Percentiles rank a stretch among this genome's conserved stretches.
Evolutionary conservation across 2,888 invertebrate genomes (phyloP).

Genomic region (Sphecodes monilicornis): DNA sequence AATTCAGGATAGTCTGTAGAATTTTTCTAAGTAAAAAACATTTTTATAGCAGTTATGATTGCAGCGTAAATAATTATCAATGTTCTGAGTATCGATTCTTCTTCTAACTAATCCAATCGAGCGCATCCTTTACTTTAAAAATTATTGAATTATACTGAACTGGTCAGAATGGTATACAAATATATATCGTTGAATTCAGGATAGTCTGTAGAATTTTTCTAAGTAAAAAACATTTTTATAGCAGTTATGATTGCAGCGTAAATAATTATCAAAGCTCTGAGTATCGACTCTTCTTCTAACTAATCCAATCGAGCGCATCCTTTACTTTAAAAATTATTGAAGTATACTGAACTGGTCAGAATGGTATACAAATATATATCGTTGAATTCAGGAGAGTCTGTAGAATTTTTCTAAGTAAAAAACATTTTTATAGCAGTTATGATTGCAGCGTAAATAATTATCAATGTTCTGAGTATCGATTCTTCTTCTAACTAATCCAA

Average conservation of each 20-base stretch:
- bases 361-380: not conserved
- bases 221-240: not conserved
- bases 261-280: no score
- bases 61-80: no score
- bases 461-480: no score
- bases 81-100: no score
- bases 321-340: not conserved
- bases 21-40: no score
- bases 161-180: not conserved
- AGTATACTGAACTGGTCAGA: not conserved
- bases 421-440: not conserved
- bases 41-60: no score
- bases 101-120: not conserved
- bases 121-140: not conserved
- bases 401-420: not conserved
- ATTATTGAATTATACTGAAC: not conserved
- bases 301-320: not conserved
- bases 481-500: no score
- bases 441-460: no score
- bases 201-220: not conserved
- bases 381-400: not conserved
- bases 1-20: no score
- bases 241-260: no score
- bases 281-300: no score
- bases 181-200: not conserved